Conservation (phyloP, 2,888 invertebrate genomes). For the Labia minor region DNA sequence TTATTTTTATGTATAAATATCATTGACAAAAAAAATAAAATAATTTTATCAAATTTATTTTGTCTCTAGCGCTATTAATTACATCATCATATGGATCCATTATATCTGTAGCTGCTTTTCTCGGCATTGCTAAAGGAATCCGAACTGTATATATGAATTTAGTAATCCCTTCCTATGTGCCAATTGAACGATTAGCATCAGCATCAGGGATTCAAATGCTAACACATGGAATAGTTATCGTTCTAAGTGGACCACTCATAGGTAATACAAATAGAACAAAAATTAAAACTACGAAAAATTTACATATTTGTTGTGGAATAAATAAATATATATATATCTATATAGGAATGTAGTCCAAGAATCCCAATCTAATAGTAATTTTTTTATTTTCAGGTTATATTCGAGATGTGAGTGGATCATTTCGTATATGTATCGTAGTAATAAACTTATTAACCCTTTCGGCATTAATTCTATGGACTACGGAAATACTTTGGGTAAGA, state of each 20-base stretch:
- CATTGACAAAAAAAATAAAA: not conserved
- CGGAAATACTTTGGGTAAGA: constrained; percentile 21
- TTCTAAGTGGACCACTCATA: constrained; percentile 25
- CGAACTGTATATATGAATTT: constrained; percentile 57
- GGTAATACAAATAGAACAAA: no score
- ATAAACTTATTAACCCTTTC: constrained; percentile 48
- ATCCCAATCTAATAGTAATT: not conserved
- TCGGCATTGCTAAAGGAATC: constrained; percentile 58
- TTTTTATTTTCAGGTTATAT: constrained; percentile 42
- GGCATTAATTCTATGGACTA: constrained; percentile 48
- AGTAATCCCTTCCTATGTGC: constrained; percentile 56
- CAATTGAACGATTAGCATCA: constrained; percentile 51
- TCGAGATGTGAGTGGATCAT: constrained; percentile 50
- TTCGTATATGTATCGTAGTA: constrained; percentile 47
- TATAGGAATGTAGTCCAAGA: no score
- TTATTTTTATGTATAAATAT: not conserved
- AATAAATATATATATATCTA: no score
- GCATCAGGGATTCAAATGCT: constrained; percentile 62
- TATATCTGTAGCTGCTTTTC: constrained; percentile 44
- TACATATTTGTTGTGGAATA: constrained; percentile 8
- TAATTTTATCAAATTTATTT: not conserved
- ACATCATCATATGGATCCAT: constrained; percentile 41
- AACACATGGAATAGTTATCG: constrained; percentile 43
- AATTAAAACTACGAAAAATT: not conserved
- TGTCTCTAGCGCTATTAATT: constrained; percentile 26